Base-by-base conservation (phyloP, 2,888 invertebrate species). In the Acanthacorydalis orientalis region DNA sequence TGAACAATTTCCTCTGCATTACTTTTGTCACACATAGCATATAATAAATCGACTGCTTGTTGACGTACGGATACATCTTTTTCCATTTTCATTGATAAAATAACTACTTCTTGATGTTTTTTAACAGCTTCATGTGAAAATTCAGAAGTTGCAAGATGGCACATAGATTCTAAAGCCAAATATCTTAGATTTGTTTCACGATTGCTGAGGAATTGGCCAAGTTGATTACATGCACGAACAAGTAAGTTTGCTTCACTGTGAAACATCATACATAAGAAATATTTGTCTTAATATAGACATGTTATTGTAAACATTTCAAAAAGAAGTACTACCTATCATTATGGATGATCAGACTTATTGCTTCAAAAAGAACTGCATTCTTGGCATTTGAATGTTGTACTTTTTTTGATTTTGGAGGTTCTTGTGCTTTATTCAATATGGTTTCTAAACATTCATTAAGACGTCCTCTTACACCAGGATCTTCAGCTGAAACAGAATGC, bases 351-450 rank as follows among this genome's bases (percentile, higher is more conserved):
- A 99, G 77, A 70, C 96, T 96, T 63, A 99, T 99, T 42, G 98
- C 97, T 73, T 99, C 98, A 72, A 99, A 98, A 15, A 99, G 74
- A 31, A 99, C 97, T 46, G 98, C 96, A 72, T 99, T 98, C 69
- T 98, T 98, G 49, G 98, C 97, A 74, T 99, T 99, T 44, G 97
- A 96, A 69, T 99, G 98, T 72, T 99, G 98, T 31, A 98, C 97
- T 71, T 99, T 99, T 70, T 98, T 99, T 44, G 97, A 98, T 69
- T 96, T 96, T 31, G 97, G 97, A 54, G 97, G 96, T 68, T 98
- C 98, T 68, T 97, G 96, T 15, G 97, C 97, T 73, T 96, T 97
- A 66, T 96, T 96, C 59, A 97, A 74, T 61, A 97, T 96, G 15
- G 95, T 95, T 69, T 97, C 98, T 58, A 99, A 71, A 60, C 97